Conservation (phyloP, 2,113 vertebrate species). For the Malurus elegans region DNA sequence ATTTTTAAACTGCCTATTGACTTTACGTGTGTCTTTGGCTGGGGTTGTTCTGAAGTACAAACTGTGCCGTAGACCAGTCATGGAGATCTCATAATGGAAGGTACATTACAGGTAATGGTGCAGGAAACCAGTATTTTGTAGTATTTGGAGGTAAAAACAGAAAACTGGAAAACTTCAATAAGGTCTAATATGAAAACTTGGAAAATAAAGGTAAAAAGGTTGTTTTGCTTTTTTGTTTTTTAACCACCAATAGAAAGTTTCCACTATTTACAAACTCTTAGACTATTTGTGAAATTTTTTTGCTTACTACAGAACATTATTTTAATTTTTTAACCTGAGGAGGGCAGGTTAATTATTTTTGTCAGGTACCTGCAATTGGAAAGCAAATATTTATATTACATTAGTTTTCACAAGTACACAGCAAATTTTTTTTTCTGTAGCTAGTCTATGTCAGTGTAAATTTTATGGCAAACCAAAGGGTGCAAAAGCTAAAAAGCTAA, state of each 20-base stretch:
- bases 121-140: neutral
- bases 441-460: neutral
- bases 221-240: neutral
- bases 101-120: neutral
- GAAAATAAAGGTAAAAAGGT: neutral
- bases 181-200: neutral
- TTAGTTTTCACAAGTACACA: neutral
- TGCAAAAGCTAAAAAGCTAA: neutral
- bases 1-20: neutral
- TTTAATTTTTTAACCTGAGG: neutral
- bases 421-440: neutral
- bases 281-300: neutral
- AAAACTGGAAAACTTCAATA: neutral
- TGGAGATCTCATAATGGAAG: neutral
- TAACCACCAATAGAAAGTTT: neutral
- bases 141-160: neutral
- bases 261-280: neutral
- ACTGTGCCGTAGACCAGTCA: neutral
- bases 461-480: neutral
- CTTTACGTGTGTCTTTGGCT: rapidly evolving
- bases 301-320: neutral
- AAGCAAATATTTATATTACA: neutral
- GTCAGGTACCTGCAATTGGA: neutral
- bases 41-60: neutral
- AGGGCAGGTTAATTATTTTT: neutral